Percentiles rank a stretch among this genome's conserved stretches.
Conservation (phyloP, 2,797 vertebrate genomes). For the Gymnopithys bicolor region DNA sequence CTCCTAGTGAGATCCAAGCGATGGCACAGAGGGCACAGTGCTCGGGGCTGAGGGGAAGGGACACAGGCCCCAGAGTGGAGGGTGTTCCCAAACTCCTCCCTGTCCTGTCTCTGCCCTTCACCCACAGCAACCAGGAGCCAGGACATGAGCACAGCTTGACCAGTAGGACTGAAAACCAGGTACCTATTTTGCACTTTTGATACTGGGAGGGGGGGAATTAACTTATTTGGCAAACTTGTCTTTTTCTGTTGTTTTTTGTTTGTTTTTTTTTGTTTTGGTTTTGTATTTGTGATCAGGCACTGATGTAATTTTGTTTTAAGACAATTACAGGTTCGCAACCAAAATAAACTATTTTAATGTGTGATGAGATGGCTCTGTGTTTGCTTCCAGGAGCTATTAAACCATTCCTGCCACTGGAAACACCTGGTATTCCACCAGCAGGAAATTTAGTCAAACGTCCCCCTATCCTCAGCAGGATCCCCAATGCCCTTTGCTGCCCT, state of each 20-base stretch:
- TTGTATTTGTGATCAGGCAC: conserved; percentile 75
- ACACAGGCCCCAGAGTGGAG: not conserved
- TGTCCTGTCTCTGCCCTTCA: not conserved
- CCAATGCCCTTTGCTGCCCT: not conserved
- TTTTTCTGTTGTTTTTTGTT: conserved; percentile 24
- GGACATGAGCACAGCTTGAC: not conserved
- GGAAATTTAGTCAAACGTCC: not conserved
- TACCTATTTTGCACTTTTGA: conserved; percentile 82
- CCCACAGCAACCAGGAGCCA: not conserved
- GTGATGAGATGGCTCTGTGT: conserved; percentile 21
- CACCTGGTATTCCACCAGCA: not conserved
- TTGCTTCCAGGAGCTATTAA: not conserved
- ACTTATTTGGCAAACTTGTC: conserved; percentile 79
- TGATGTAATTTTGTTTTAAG: conserved; percentile 76
- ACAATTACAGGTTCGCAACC: conserved; percentile 69
- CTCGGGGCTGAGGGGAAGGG: not conserved
- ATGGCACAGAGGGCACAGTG: not conserved
- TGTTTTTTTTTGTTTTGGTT: conserved; percentile 16
- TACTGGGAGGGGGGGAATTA: conserved; percentile 67
- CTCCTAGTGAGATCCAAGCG: not conserved
- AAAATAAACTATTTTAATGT: conserved; percentile 85
- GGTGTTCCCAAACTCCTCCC: not conserved
- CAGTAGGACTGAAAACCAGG: conserved; percentile 59
- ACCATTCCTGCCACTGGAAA: accelerated
- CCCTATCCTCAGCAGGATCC: not conserved